Percentiles rank a stretch among this genome's conserved stretches.
Conservation (phyloP, 2,797 vertebrate genomes). For the Dendrocincla fuliginosa region DNA sequence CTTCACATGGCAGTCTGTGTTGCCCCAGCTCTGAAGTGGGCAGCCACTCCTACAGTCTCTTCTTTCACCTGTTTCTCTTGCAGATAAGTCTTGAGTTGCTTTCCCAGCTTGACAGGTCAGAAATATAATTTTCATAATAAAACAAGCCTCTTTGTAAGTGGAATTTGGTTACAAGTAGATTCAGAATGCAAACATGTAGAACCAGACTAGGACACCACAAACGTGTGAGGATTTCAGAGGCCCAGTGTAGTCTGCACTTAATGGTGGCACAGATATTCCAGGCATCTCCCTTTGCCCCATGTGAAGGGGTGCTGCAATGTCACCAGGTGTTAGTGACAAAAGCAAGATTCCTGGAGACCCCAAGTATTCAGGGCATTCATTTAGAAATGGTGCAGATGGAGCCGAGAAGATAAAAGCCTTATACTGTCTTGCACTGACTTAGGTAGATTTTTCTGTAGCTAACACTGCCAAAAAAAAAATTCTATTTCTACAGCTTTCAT, state of each 20-base stretch:
- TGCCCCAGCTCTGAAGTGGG: not conserved
- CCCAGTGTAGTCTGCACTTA: not conserved
- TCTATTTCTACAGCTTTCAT: not conserved
- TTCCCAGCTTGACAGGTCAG: not conserved
- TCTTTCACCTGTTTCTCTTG: not conserved
- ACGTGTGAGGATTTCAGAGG: not conserved
- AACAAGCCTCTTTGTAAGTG: not conserved
- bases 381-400: not conserved
- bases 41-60: not conserved
- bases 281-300: accelerated
- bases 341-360: not conserved
- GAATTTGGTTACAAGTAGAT: not conserved
- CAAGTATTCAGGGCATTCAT: not conserved
- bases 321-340: not conserved
- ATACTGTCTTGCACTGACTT: not conserved
- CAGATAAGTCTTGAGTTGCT: not conserved
- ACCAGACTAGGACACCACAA: not conserved
- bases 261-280: not conserved
- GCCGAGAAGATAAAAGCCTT: not conserved
- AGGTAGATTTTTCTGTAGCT: not conserved
- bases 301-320: not conserved
- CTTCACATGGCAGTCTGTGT: not conserved
- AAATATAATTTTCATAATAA: not conserved
- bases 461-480: not conserved
- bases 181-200: not conserved